These are phyloP conservation scores for Eospalax fontanierii DNA, from an alignment of 2,797 vertebrate genomes.

Conservation along the genomic window DNA sequence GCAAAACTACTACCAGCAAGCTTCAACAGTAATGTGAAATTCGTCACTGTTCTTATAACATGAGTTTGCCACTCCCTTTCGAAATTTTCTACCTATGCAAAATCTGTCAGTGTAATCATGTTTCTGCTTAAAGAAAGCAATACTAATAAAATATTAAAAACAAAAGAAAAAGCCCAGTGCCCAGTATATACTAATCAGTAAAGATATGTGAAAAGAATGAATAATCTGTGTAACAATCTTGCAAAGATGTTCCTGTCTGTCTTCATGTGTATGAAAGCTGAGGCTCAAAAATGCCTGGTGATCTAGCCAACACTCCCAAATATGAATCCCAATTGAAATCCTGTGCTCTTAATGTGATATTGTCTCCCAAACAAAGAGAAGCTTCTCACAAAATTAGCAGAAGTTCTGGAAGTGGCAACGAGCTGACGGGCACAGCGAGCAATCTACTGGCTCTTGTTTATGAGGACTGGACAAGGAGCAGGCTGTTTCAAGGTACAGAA, in stretches of 20 bases:
- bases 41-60: too few relatives aligned
- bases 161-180: background rate
- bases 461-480: background rate
- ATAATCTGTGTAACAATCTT: background rate
- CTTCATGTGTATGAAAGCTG: background rate
- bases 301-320: background rate
- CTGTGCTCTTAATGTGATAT: background rate
- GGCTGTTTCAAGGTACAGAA: background rate
- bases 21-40: too few relatives aligned
- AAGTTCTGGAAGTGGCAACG: background rate
- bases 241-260: background rate
- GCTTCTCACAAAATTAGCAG: background rate
- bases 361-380: background rate
- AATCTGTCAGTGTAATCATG: too few relatives aligned
- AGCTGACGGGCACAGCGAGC: background rate
- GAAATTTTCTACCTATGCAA: too few relatives aligned
- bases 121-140: too few relatives aligned
- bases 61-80: too few relatives aligned
- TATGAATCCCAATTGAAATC: background rate
- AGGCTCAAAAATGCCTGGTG: slow-evolving; percentile 20
- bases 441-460: background rate
- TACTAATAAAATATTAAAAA: too few relatives aligned
- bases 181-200: background rate
- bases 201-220: slow-evolving; percentile 16
- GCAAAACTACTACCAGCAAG: too few relatives aligned